These are phyloP conservation scores for Nibea albiflora DNA, from an alignment of 2,113 vertebrate species.

Conservation along the genomic window DNA sequence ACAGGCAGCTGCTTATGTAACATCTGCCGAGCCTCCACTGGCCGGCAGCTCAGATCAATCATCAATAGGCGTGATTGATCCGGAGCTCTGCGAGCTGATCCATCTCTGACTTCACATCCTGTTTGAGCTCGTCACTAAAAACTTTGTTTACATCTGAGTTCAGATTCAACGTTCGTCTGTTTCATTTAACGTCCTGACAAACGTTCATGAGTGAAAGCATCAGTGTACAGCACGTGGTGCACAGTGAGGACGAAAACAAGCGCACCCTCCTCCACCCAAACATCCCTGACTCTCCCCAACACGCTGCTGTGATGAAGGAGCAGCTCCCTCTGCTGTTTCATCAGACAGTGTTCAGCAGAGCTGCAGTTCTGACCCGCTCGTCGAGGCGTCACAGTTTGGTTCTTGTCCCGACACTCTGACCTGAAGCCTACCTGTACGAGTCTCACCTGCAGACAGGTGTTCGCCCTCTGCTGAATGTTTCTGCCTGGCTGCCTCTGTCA, in stretches of 20 bases:
- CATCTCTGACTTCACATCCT: conserved; percentile 2
- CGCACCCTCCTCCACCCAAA: background rate
- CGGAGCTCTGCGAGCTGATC: background rate
- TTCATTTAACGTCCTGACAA: too few species aligned
- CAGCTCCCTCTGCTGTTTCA: conserved; percentile 43
- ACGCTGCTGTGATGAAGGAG: background rate
- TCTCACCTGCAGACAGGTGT: too few species aligned
- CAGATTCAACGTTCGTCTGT: background rate
- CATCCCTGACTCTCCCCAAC: background rate
- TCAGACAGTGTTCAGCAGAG: too few species aligned
- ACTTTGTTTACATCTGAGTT: background rate
- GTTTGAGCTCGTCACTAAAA: background rate
- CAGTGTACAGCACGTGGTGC: background rate
- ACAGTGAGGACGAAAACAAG: background rate
- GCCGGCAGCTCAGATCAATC: conserved; percentile 24
- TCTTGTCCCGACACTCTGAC: too few species aligned
- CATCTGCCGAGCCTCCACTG: conserved; percentile 26
- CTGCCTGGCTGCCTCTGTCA: too few species aligned
- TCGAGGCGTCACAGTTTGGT: too few species aligned
- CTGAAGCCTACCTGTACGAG: too few species aligned
- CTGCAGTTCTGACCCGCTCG: too few species aligned
- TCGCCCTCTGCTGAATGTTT: too few species aligned
- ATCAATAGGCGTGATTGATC: conserved; percentile 45
- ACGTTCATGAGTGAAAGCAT: background rate
- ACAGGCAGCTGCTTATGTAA: conserved; percentile 53